A percentile compares a stretch with the other conserved stretches of the same genome.
Evolutionary conservation across 1,140 invertebrate species (phyloP).

Genomic region (Cheumatopsyche charites): DNA sequence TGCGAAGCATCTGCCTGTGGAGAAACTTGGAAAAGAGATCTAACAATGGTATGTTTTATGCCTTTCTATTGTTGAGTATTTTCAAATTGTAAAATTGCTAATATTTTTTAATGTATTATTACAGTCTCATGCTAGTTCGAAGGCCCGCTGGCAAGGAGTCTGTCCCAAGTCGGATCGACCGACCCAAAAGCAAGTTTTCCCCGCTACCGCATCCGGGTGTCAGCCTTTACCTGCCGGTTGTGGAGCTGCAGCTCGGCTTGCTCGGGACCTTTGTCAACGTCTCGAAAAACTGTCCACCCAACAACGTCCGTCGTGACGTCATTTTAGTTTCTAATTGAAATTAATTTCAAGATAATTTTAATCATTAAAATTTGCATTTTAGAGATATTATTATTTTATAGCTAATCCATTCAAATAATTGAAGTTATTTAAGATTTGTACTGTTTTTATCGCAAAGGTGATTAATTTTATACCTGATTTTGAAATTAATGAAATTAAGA

Average conservation of each 20-base stretch:
- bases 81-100: too few relatives aligned
- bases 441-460: too few relatives aligned
- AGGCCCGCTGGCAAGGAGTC: constrained; percentile 75
- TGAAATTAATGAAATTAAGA: too few relatives aligned
- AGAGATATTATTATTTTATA: constrained; percentile 14
- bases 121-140: constrained; percentile 75
- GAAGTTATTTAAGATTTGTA: too few relatives aligned
- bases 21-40: constrained; percentile 77
- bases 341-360: constrained; percentile 16
- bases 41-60: constrained; percentile 69
- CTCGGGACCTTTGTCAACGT: constrained; percentile 45
- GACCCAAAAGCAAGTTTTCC: constrained; percentile 2
- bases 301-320: constrained; percentile 46
- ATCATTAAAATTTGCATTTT: constrained; percentile 32
- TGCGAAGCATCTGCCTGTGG: constrained; percentile 76
- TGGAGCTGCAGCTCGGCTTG: constrained; percentile 38
- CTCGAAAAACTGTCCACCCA: constrained; percentile 43
- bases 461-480: too few relatives aligned
- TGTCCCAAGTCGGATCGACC: constrained; percentile 54
- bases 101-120: too few relatives aligned
- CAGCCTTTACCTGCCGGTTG: constrained; percentile 34
- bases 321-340: constrained; percentile 44
- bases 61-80: too few relatives aligned
- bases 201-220: neutral
- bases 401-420: neutral